Percentiles rank a stretch among this genome's conserved stretches.
Conservation (phyloP, 2,888 invertebrate genomes). For the Ceriagrion tenellum region DNA sequence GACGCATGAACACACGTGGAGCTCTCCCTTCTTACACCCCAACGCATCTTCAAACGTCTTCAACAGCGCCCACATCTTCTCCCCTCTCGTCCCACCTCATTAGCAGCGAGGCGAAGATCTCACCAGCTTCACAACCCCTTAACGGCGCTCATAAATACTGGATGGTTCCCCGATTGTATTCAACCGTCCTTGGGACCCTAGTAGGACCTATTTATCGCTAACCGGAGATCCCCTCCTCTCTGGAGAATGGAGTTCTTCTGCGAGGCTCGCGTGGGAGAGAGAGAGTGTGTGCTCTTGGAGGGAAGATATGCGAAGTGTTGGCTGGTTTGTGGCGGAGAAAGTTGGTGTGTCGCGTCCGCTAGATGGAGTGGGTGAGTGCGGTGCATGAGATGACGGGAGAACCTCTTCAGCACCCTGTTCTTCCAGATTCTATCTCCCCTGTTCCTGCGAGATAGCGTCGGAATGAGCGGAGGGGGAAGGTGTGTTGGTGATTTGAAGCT, state of each 20-base stretch:
- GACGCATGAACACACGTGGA: neutral
- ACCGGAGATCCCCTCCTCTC: neutral
- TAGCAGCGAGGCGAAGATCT: neutral
- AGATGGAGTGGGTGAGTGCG: neutral
- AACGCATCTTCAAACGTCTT: neutral
- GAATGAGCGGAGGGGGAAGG: neutral
- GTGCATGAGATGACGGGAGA: neutral
- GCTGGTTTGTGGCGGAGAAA: neutral
- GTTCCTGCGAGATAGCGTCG: neutral
- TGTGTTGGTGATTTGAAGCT: neutral
- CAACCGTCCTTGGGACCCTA: neutral
- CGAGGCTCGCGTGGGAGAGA: neutral
- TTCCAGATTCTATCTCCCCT: neutral
- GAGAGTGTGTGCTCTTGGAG: neutral
- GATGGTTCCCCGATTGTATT: slow-evolving; percentile 43
- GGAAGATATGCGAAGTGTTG: neutral
- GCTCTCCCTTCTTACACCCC: neutral
- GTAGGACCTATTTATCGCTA: neutral
- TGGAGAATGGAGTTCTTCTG: neutral
- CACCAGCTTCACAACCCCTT: neutral
- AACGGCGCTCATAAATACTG: slow-evolving; percentile 40
- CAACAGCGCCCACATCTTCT: neutral
- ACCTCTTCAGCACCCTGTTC: neutral
- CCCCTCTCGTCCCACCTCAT: slow-evolving; percentile 31
- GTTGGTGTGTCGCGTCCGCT: neutral